Evolutionary conservation across 2,888 invertebrate genomes (phyloP).

Genomic region (Chymomyza procnemis): DNA sequence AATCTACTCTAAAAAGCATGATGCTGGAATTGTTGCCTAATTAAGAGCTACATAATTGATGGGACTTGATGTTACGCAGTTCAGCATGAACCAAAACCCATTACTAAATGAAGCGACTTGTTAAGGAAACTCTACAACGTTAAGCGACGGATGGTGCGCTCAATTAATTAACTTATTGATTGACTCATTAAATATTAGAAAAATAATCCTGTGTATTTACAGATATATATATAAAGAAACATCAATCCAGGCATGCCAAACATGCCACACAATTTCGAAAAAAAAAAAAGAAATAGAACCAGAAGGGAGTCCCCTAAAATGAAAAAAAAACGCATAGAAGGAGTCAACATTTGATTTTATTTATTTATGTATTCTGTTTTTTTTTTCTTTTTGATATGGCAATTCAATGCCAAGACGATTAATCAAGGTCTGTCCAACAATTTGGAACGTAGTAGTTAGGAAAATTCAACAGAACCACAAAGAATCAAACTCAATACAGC

Average conservation of each 20-base stretch:
- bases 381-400: background rate
- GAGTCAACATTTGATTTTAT: slow-evolving; percentile 18
- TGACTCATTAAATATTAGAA: slow-evolving; percentile 53
- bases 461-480: slow-evolving; percentile 50
- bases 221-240: background rate
- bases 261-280: slow-evolving; percentile 46
- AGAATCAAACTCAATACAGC: slow-evolving; percentile 24
- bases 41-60: too few species aligned
- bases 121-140: slow-evolving; percentile 18
- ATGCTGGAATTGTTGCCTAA: too few species aligned
- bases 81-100: slow-evolving; percentile 5
- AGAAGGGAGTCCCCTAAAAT: slow-evolving; percentile 3
- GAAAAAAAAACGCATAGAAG: slow-evolving; percentile 9
- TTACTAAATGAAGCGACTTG: slow-evolving; percentile 1
- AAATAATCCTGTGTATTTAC: slow-evolving; percentile 19
- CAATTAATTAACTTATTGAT: slow-evolving; percentile 66
- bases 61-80: too few species aligned
- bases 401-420: slow-evolving; percentile 33
- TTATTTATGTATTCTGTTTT: too few species aligned
- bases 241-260: slow-evolving; percentile 18
- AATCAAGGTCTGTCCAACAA: slow-evolving; percentile 61
- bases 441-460: slow-evolving; percentile 27
- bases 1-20: too few species aligned
- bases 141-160: slow-evolving; percentile 11
- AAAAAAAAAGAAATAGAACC: slow-evolving; percentile 11